Evolutionary conservation across 2,797 vertebrate genomes (phyloP).

Genomic region (Crax fasciolata): DNA sequence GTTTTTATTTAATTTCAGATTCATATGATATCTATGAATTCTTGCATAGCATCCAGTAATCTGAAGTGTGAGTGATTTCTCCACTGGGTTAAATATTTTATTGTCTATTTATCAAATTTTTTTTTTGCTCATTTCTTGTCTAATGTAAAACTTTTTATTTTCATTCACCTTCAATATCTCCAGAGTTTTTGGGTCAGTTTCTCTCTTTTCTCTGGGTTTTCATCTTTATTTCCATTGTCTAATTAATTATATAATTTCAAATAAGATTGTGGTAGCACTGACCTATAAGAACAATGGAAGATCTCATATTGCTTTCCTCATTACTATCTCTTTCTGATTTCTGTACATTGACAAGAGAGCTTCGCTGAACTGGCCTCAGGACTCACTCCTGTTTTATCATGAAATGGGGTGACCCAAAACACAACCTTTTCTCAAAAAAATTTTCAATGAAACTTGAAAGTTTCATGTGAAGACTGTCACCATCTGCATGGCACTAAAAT

Average conservation of each 20-base stretch:
- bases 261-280: neutral
- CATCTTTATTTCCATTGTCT: neutral
- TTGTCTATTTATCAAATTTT: neutral
- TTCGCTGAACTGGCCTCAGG: neutral
- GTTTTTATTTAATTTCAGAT: neutral
- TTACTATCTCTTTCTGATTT: neutral
- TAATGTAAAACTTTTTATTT: neutral
- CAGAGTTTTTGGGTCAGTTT: neutral
- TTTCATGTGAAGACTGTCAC: neutral
- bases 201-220: neutral
- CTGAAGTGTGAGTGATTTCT: neutral
- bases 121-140: neutral
- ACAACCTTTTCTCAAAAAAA: neutral
- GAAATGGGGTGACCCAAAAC: neutral
- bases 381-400: neutral
- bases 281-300: neutral
- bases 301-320: rapidly evolving
- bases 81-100: neutral
- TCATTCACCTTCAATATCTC: neutral
- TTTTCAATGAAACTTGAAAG: neutral
- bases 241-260: neutral
- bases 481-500: neutral
- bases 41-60: neutral
- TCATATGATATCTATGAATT: neutral
- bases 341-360: neutral